phyloP scores from a whole-genome alignment of 2,797 vertebrate genomes.

The Pelochelys cantorii region DNA sequence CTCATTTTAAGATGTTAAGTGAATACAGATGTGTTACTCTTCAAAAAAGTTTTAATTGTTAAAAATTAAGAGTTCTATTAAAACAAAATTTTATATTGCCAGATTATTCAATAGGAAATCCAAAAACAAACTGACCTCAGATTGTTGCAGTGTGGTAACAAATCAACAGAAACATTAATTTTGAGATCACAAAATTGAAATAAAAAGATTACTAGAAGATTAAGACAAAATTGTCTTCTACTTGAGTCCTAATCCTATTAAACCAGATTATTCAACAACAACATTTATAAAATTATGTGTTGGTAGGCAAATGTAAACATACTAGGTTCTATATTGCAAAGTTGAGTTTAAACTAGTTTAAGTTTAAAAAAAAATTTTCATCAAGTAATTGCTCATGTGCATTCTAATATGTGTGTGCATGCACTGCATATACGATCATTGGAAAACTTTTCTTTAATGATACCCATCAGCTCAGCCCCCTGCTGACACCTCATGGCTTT shows the following conservation, averaged over 20 bases:
- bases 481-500: no score
- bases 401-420: no score
- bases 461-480: no score
- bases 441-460: no score
- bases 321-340: background rate
- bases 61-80: background rate
- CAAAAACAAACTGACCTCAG: background rate
- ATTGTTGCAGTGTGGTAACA: background rate
- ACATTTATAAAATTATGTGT: background rate
- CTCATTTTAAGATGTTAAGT: slow-evolving; percentile 6
- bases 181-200: background rate
- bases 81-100: fast-evolving
- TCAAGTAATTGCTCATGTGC: no score
- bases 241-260: background rate
- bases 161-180: background rate
- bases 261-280: background rate
- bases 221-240: fast-evolving
- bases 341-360: background rate
- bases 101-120: background rate
- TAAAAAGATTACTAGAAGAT: background rate
- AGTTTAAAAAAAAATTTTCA: background rate
- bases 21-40: slow-evolving; percentile 17
- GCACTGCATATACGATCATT: no score
- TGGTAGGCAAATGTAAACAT: background rate
- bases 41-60: background rate